phyloP scores from a whole-genome alignment of 2,888 invertebrate genomes.

The Bellardia bayeri region DNA sequence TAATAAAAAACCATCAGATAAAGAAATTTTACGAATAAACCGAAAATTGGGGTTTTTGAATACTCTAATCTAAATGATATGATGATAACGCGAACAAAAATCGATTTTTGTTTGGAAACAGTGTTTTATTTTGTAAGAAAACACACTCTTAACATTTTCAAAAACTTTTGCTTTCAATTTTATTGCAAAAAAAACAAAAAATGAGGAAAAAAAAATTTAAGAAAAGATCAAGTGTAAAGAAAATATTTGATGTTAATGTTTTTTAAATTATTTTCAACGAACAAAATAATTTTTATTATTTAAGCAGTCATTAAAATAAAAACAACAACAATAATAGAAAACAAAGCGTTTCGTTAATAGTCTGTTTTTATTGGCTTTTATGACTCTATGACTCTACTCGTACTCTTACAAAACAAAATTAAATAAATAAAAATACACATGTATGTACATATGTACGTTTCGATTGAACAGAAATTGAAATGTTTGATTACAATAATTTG shows the following conservation, averaged over 20 bases:
- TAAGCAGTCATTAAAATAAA: constrained; percentile 39
- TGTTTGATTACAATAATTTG: constrained; percentile 7
- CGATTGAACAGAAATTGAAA: background rate
- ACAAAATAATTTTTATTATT: constrained; percentile 39
- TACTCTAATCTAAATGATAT: no score
- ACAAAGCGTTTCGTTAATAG: background rate
- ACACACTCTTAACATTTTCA: constrained; percentile 9
- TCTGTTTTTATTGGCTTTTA: constrained; percentile 16
- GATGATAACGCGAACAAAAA: background rate
- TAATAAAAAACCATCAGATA: no score
- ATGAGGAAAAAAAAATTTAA: background rate
- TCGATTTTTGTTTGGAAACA: constrained; percentile 23
- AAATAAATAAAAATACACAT: background rate
- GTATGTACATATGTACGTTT: background rate
- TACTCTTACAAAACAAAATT: background rate
- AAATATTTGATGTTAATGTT: constrained; percentile 50
- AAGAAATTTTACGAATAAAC: no score
- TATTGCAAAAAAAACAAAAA: background rate
- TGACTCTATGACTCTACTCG: background rate
- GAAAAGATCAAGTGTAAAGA: constrained; percentile 43
- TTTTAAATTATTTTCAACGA: constrained; percentile 43
- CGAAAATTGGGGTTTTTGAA: no score
- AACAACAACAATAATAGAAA: constrained; percentile 27
- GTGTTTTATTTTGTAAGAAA: constrained; percentile 44
- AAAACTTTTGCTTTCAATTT: constrained; percentile 42